Evolutionary conservation across 2,888 invertebrate species (phyloP).

Genomic region (Epirrhoe tristata): DNA sequence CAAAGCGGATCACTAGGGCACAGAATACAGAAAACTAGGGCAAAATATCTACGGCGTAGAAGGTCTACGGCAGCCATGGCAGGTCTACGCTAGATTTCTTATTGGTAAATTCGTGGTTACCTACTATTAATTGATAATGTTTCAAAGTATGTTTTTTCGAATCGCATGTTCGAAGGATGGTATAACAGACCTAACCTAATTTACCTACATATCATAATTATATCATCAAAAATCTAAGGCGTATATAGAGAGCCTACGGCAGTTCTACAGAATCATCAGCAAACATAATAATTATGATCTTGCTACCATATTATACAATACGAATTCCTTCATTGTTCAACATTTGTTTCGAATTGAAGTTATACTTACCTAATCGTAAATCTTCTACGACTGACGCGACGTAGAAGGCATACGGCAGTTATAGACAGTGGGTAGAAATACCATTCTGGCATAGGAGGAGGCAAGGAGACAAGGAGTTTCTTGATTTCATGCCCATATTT

Average conservation of each 20-base stretch:
- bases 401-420: not conserved
- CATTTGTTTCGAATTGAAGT: not conserved
- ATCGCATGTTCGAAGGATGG: too few species aligned
- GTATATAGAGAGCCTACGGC: not conserved
- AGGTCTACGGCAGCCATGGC: not conserved
- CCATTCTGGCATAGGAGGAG: too few species aligned
- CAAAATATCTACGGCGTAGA: constrained; percentile 7
- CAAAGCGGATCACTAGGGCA: too few species aligned
- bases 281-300: not conserved
- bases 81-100: not conserved
- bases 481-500: too few species aligned
- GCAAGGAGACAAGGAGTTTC: too few species aligned
- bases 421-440: not conserved
- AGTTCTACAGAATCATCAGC: not conserved
- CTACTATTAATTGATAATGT: too few species aligned
- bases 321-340: not conserved
- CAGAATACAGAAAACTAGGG: too few species aligned
- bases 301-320: not conserved
- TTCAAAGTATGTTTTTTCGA: too few species aligned
- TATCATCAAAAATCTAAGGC: not conserved
- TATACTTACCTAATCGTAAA: not conserved
- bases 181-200: too few species aligned
- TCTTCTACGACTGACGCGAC: not conserved
- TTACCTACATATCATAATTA: not conserved
- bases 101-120: too few species aligned